Evolutionary conservation across 2,797 vertebrate species (phyloP).

Genomic region (Crypturellus tataupa): DNA sequence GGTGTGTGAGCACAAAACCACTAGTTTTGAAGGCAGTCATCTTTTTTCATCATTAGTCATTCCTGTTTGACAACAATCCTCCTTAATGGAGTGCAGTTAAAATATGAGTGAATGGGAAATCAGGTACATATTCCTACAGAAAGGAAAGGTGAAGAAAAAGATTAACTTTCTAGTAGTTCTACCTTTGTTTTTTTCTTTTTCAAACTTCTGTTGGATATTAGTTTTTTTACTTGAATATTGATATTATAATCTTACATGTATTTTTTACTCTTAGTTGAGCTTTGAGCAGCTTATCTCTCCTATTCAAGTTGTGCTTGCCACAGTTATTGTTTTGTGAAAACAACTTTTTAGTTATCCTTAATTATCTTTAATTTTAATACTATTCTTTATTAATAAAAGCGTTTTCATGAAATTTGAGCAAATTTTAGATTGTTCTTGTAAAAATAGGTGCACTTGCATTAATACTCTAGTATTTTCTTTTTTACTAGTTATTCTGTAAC

Average conservation of each 20-base stretch:
- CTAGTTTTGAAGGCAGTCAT: slow-evolving; percentile 45
- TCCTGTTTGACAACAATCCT: slow-evolving; percentile 54
- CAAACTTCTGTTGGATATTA: not conserved
- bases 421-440: not conserved
- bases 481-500: not conserved
- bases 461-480: rapidly evolving
- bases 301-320: not conserved
- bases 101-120: not conserved
- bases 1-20: not conserved
- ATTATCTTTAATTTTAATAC: too few species aligned
- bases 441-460: not conserved
- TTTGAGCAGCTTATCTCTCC: not conserved
- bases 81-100: slow-evolving; percentile 60
- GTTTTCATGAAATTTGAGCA: not conserved
- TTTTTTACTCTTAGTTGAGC: not conserved
- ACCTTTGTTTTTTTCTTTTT: not conserved
- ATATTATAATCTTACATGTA: not conserved
- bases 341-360: too few species aligned
- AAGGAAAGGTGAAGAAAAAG: slow-evolving; percentile 13
- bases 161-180: not conserved
- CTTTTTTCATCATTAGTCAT: slow-evolving; percentile 60
- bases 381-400: not conserved
- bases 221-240: not conserved
- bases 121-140: slow-evolving; percentile 5
- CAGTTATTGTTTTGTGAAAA: not conserved